Conservation (phyloP, 1,140 invertebrate species). For the Neotoxoptera formosana region DNA sequence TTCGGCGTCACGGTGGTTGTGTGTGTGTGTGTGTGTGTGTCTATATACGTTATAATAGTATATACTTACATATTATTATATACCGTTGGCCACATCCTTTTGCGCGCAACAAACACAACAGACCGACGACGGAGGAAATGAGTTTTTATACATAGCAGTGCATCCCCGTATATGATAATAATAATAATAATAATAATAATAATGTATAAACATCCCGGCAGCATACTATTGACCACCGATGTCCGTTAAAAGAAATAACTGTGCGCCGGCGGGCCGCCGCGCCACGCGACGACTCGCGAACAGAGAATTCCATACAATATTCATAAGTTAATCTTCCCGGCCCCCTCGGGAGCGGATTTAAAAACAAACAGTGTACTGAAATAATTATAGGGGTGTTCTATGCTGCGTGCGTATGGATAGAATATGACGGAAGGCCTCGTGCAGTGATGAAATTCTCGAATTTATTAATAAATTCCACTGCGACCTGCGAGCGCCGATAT, state of each 20-base stretch:
- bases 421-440: neutral
- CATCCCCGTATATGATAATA: neutral
- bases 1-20: neutral
- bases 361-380: conserved; percentile 33
- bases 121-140: neutral
- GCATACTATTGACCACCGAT: neutral
- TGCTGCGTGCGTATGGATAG: neutral
- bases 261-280: neutral
- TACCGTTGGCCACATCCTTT: neutral
- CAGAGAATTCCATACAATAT: neutral
- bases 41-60: too few relatives aligned
- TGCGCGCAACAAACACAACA: neutral
- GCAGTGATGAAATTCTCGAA: neutral
- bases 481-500: neutral
- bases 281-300: neutral
- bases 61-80: neutral
- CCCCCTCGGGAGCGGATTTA: neutral
- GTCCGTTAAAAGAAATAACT: neutral
- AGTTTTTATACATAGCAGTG: neutral
- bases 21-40: too few relatives aligned
- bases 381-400: neutral
- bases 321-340: neutral
- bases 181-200: neutral
- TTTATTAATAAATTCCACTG: neutral
- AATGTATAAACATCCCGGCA: neutral